Percentiles rank a stretch among this genome's conserved stretches.
Conservation (phyloP, 2,888 invertebrate species). For the Julus scandinavius region DNA sequence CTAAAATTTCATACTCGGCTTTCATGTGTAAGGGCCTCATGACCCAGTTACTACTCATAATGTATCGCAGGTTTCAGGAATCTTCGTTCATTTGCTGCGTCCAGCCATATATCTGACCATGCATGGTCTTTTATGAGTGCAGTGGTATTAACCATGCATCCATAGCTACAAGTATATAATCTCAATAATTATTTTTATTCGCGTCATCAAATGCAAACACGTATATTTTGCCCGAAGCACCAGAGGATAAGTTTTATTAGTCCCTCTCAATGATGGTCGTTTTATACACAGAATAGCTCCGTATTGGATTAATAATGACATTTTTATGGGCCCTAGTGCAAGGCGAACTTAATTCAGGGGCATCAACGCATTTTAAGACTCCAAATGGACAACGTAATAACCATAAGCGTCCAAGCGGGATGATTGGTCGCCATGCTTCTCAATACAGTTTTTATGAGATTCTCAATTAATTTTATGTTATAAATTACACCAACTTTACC, state of each 20-base stretch:
- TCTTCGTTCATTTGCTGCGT: neutral
- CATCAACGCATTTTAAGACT: neutral
- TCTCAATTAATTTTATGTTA: neutral
- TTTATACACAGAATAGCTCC: constrained; percentile 31
- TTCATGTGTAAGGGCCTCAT: neutral
- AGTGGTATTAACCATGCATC: constrained; percentile 22
- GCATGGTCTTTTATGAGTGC: constrained; percentile 39
- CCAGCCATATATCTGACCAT: neutral
- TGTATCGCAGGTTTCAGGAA: neutral
- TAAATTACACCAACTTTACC: neutral
- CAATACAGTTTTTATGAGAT: neutral
- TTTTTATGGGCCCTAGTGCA: constrained; percentile 23
- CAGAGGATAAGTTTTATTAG: neutral
- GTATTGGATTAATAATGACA: constrained; percentile 26
- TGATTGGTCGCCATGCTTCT: constrained; percentile 25
- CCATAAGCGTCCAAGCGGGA: neutral
- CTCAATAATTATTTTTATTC: constrained; percentile 43
- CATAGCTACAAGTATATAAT: constrained; percentile 33
- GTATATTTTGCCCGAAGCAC: neutral
- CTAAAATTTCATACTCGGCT: neutral
- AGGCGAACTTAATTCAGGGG: neutral
- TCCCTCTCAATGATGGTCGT: neutral
- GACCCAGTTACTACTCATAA: neutral
- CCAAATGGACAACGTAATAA: neutral
- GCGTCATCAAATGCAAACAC: constrained; percentile 27